Evolutionary conservation across 2,113 vertebrate genomes (phyloP).

Genomic region (Lagopus muta): DNA sequence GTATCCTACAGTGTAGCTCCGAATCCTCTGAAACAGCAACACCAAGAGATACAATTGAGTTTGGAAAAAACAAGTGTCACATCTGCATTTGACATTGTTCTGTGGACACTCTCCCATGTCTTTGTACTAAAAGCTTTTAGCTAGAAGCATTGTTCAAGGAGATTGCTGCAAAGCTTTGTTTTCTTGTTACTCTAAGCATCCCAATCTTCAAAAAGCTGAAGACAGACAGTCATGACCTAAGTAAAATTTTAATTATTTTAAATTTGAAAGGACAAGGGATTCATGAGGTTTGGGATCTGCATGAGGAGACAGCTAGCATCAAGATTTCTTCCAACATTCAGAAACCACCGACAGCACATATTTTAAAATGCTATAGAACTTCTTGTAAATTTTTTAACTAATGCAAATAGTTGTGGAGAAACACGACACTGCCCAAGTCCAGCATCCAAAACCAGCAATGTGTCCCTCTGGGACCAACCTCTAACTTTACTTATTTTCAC

Average conservation of each 20-base stretch:
- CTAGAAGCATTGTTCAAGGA: not conserved
- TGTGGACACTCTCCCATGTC: accelerated
- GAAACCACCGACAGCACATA: not conserved
- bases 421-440: too few relatives aligned
- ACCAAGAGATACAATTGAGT: not conserved
- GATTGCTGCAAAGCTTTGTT: not conserved
- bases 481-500: not conserved
- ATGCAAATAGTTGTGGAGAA: not conserved
- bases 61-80: not conserved
- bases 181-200: not conserved
- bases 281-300: not conserved
- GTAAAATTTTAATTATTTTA: not conserved
- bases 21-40: not conserved
- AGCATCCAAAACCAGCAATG: not conserved
- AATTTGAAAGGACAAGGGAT: not conserved
- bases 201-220: not conserved
- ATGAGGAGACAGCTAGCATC: not conserved
- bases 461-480: not conserved
- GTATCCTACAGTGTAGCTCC: not conserved
- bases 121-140: not conserved
- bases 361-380: not conserved
- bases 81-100: not conserved
- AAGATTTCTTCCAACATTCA: not conserved
- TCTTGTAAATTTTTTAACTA: not conserved
- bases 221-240: not conserved